Evolutionary conservation across 1,140 invertebrate species (phyloP), one percentile per base, ranked within the genome.

Genomic region (Polypedilum vanderplanki): DNA sequence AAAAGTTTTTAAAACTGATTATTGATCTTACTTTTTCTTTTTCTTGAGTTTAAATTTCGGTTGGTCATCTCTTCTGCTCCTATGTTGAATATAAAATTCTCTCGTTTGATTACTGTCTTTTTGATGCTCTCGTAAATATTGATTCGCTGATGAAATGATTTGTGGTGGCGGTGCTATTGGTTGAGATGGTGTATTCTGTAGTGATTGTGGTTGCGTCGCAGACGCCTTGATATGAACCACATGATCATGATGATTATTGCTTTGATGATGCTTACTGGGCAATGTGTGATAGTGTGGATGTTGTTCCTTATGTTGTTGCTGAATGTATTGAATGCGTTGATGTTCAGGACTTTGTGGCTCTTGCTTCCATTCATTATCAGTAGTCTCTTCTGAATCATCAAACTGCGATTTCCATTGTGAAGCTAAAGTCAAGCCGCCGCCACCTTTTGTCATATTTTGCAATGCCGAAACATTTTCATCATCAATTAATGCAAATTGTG

Each of bases 321-420:
- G 20, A 18, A 70, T 22, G 20, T 70, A 70, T 22, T 70, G 65
- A 20, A 70, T 70, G 7, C 10, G n/a, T 22, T 70, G 65, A 70
- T 70, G 40, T 18, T 22, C 67, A 10, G n/a, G 76, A 79, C 81
- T 80, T 78, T 82, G 82, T 12, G 81, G 86, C 76, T 95, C 93
- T 74, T 90, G 91, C 81, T 94, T 94, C 92, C 93, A 94, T 81
- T 96, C 93, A 81, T 96, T 94, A 81, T 97, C 94, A 0, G 93
- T 94, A 9, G 90, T 91, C 79, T 94, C 93, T 78, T 96, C 94
- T 0, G 93, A 95, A 80, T 97, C 94, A 80, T 96, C 94, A 80
- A 97, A 96, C 80, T 96, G 93, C 2, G 93, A 95, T 80, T 96
- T 96, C 95, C 95, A 97, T 78, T 95, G 90, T 1, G 93, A 95